Evolutionary conservation across 2,888 invertebrate species (phyloP), one percentile per base, ranked within the genome.

Genomic region (Pegoplata infirma): DNA sequence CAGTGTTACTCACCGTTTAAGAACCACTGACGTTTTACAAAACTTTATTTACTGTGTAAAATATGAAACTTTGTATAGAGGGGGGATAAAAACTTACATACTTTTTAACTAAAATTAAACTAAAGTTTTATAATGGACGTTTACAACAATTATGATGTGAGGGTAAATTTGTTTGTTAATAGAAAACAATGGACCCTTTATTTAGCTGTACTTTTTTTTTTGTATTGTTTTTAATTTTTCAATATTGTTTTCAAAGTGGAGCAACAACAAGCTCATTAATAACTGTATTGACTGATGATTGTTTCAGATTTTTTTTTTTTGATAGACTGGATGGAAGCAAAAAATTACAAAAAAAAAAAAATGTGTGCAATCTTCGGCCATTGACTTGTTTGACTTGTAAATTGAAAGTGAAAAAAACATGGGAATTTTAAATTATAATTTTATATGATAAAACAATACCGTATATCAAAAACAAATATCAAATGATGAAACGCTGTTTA

Each of bases 341-440:
- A 49, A 51, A 17, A 14, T n/a, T n/a, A n/a, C n/a, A 10, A 64
- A 66, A 25, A 68, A 61, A 40, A 23, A 28, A 28, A 63, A 59
- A 10, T 28, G 19, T 69, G 68, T 76, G 75, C 21, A 76, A 78
- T 49, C 53, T 53, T 0, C 25, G 73, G 73, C 17, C 69, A 66
- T 59, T 78, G 73, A 78, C 78, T 68, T 64, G 53, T 46, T 59
- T 78, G 73, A 78, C 78, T 68, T 64, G 53, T 46, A 25, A 58
- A 47, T 17, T 23, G 14, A 78, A 78, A 78, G 78, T 78, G 59
- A 74, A 63, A 59, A 55, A 68, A 36, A 40, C 19, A 40, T 7
- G 36, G 16, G 44, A 46, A 40, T 40, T 16, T 59, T 55, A 10
- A 76, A 58, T 58, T 44, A 32, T 7, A 12, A 44, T 21, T 19